Conservation (phyloP, 2,888 invertebrate genomes). For the Agrotis exclamationis region DNA sequence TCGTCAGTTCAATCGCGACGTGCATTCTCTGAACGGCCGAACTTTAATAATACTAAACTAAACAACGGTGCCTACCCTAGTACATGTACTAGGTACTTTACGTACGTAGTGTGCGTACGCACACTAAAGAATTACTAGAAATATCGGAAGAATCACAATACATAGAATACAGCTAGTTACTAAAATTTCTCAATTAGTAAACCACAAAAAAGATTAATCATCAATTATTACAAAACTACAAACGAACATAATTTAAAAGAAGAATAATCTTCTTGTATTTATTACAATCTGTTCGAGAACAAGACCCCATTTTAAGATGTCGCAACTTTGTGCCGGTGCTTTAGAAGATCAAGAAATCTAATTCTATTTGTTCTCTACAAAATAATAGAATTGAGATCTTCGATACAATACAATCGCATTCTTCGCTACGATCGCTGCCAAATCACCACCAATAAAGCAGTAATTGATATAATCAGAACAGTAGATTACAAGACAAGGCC, state of each 20-base stretch:
- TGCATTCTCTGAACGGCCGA: no score
- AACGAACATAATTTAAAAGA: conserved; percentile 33
- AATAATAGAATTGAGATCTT: conserved; percentile 64
- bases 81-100: no score
- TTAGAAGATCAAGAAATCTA: conserved; percentile 46
- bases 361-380: conserved; percentile 57
- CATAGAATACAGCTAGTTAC: no score
- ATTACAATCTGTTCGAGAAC: conserved; percentile 39
- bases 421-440: conserved; percentile 62
- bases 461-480: conserved; percentile 81
- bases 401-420: conserved; percentile 53
- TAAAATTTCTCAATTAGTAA: no score
- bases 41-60: no score
- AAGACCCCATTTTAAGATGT: conserved; percentile 46
- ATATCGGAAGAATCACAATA: no score
- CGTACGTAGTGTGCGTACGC: no score
- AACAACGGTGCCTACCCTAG: no score
- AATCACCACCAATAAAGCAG: conserved; percentile 73
- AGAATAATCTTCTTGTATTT: conserved; percentile 42
- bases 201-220: neutral
- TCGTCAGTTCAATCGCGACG: no score
- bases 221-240: conserved; percentile 14
- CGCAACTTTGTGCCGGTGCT: conserved; percentile 50
- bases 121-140: no score
- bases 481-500: conserved; percentile 73